Evolutionary conservation across 2,888 invertebrate genomes (phyloP), one percentile per base, ranked within the genome.

Genomic region (Synergus itoensis): DNA sequence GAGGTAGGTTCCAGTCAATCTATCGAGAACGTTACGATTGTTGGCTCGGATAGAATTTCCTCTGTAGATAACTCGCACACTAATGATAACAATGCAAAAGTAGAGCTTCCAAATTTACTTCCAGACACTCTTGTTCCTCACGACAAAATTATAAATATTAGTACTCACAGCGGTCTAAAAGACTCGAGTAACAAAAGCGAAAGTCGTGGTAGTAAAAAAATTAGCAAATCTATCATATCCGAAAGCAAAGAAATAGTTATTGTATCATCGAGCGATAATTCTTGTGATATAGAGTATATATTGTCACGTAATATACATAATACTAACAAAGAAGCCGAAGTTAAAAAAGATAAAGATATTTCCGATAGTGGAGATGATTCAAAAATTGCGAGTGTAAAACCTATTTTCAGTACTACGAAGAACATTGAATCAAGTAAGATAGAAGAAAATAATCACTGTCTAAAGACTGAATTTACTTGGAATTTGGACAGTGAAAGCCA

Each of bases 381-480:
- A 48, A 73, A 73, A 36, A 53, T 73, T 16, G 73, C 73, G 5
- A 73, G 73, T 36, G 36, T 73, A 9, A 73, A 73, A 53, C 73
- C 73, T n/a, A 73, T 73, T 53, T n/a, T 73, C 73, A 36, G n/a
- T 36, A 73, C 3, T 53, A 3, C 53, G 16, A 36, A 53, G n/a
- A 36, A 28, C 9, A 36, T 16, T 69, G 69, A 69, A 36, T 48
- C 48, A 48, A 48, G 4, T 2, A 28, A 43, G 14, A 45, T 45
- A 9, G 45, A 69, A 8, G 69, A 40, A 53, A 73, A 36, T 11
- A 28, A 65, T 73, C 69, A 80, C 80, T 81, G 84, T 79, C 80
- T 82, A 73, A 82, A 83, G 80, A 83, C 82, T 82, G 81, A 81
- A 67, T 12, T 60, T 60, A 60, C 21, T 12, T 60, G 12, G 18